Base-by-base conservation (phyloP, 1,140 invertebrate genomes). In the Saccostrea cuccullata region DNA sequence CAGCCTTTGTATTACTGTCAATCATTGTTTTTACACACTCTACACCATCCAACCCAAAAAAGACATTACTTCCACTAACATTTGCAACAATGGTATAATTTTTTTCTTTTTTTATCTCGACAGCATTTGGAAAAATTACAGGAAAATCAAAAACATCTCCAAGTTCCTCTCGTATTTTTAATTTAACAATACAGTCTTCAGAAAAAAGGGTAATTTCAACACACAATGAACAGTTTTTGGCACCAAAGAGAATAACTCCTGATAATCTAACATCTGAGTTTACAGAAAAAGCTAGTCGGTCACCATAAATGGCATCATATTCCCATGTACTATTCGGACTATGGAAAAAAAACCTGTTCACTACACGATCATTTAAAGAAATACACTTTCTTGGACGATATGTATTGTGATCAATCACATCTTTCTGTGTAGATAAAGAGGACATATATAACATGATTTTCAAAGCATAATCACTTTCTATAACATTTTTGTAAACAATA, bases 221-320 rank as follows among this genome's bases (percentile, higher is more conserved):
- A 70, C 2, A 23, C n/a, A 70, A 70, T 20, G 67, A 70, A 23
- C 67, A 70, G n/a, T 70, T 70, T 70, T 70, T 70, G 23, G 67
- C 67, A 23, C 67, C 67, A 70, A 70, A 70, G 4, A 70, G n/a
- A 70, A 70, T 23, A 70, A 70, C 64, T 70, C 64, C 64, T 70
- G 17, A 9, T 2, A 70, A 23, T 70, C 23, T 70, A 20, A 23
- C n/a, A 70, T 70, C 67, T 23, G 67, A 70, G 11, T 26, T 5
- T 23, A 23, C 20, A 70, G 67, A 23, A 70, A 23, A 70, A 23
- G 67, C 17, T 23, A 70, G n/a, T 70, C 67, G 67, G 67, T 70
- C 67, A 70, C 67, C 67, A 70, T 70, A 8, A 23, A 70, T 23
- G 20, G n/a, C 5, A 11, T 70, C 67, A 23, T 6, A 23, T 11